Evolutionary conservation across 2,888 invertebrate species (phyloP), one percentile per base, ranked within the genome.

Genomic region (Microctonus brassicae): DNA sequence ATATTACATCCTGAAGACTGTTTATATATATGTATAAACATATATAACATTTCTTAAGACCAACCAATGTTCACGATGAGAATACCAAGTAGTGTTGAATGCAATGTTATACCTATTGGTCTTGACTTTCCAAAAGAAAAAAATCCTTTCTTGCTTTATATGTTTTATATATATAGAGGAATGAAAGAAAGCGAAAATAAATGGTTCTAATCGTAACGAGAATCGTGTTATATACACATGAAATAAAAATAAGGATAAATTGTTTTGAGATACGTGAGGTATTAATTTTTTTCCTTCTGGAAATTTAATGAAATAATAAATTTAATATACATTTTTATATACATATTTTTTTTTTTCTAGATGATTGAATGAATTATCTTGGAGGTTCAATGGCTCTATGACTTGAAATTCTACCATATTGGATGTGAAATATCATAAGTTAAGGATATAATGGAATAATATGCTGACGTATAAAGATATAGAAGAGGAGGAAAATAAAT

Each of bases 391-490:
- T 26, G 10, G 26, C 17, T 10, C n/a, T 11, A 47, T 17, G 17
- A 33, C 33, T 11, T 36, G 36, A 4, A 57, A 57, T 29, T 57
- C 39, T 69, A 62, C 57, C 82, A 82, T 83, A 84, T 83, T 83
- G 77, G 83, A 84, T 84, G 82, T 80, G 77, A 79, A 78, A 78
- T 80, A 79, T 79, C 79, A 80, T 82, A 82, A 80, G 82, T 84
- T 79, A 79, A 39, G 74, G 73, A 79, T 82, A 83, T 84, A 84
- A 83, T 83, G 80, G 79, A 84, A 84, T 84, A 84, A 84, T 84
- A 84, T 85, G 84, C 84, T 81, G 83, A 84, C 83, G 83, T 42
- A 11, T n/a, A 47, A 7, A 9, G 17, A 47, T n/a, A 47, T n/a
- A 47, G 39, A 39, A 68, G 42, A 64, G 58, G 39, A 39, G 64